Base-by-base conservation (phyloP, 2,888 invertebrate genomes). In the Caenorhabditis virilis region DNA sequence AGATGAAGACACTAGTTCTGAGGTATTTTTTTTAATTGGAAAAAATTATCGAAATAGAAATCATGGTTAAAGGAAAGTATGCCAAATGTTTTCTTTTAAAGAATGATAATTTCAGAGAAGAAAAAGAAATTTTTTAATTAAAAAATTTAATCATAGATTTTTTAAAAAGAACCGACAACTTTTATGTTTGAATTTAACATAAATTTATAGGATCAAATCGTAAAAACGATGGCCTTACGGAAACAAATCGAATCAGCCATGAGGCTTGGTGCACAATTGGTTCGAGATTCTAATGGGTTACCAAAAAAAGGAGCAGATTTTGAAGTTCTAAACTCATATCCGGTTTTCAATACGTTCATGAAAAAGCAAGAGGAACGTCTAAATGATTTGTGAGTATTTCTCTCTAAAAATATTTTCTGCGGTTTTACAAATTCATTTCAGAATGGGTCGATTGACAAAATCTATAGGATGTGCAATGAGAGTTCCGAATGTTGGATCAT, bases 291-390 rank as follows among this genome's bases (percentile, higher is more conserved):
- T 11, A 70, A 74, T 42, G 64, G 42, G 9, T 54, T 76, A 4
- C 76, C 76, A 11, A 67, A 59, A 41, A 30, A 36, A 1, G 81
- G 80, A 16, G 77, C 55, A 11, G 67, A 74, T 20, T 81, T 59
- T 50, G 82, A 81, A 51, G 46, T 81, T 2, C 75, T 74, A 61
- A 69, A 66, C 42, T 72, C 76, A 18, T 78, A 69, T 60, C 63
- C 78, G 2, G 48, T 64, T 9, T 82, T 76, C 65, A 68, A 70
- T n/a, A 51, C 62, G 18, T 64, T 82, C 16, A 74, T 76, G 68
- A 48, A 61, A 45, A 38, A 59, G 38, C 67, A 71, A 15, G 65
- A 71, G 36, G 56, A 62, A 15, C 48, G 74, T 18, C n/a, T 76
- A 9, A 59, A 58, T 25, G 48, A 30, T 26, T n/a, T 76, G 76